A percentile compares a stretch with the other conserved stretches of the same genome.
Conservation (phyloP, 2,113 vertebrate genomes). For the Microcebus lehilahytsara region DNA sequence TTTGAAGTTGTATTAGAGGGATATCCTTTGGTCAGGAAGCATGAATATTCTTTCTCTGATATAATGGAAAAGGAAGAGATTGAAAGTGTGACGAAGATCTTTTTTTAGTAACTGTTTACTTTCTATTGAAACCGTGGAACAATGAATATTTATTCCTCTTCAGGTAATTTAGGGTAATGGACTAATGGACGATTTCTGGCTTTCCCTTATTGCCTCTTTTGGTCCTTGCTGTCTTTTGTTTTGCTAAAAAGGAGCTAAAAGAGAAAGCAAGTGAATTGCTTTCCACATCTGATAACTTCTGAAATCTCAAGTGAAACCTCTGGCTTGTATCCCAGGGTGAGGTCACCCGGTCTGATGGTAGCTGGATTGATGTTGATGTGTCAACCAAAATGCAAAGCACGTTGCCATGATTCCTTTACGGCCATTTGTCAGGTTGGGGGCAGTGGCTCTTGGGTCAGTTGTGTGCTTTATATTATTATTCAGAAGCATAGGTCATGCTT, state of each 20-base stretch:
- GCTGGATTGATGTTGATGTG: conserved; percentile 68
- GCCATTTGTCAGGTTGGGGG: not conserved
- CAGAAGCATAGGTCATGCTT: not conserved
- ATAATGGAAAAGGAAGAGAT: not conserved
- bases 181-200: conserved; percentile 75
- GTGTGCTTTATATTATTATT: not conserved
- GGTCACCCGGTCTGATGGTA: conserved; percentile 71
- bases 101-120: not conserved
- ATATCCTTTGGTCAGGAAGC: not conserved
- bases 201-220: conserved; percentile 63
- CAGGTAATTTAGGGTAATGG: conserved; percentile 71
- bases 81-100: not conserved
- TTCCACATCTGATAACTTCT: conserved; percentile 81
- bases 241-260: conserved; percentile 24
- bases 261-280: conserved; percentile 74
- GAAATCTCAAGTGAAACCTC: conserved; percentile 77
- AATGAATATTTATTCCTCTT: conserved; percentile 62
- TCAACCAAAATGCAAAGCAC: conserved; percentile 52
- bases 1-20: not conserved
- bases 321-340: conserved; percentile 77
- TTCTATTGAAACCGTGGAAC: conserved; percentile 56
- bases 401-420: not conserved
- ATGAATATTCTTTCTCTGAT: not conserved
- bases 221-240: not conserved
- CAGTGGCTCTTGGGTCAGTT: not conserved